Evolutionary conservation across 2,888 invertebrate genomes (phyloP), one percentile per base, ranked within the genome.

Genomic region (Drosophila greeni): DNA sequence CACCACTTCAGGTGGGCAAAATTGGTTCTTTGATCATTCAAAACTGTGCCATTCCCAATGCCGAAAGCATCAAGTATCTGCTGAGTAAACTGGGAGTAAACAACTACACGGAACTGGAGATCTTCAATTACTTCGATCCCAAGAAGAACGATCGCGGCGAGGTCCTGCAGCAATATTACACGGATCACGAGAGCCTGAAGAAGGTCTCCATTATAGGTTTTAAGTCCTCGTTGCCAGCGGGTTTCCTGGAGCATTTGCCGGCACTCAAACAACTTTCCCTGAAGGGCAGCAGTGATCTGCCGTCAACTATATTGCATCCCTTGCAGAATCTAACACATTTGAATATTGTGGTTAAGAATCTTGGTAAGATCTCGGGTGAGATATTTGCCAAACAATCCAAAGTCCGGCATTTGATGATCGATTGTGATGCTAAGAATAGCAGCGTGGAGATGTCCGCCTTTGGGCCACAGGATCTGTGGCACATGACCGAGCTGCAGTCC

Each of bases 371-470:
- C 23, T 78, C 81, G 7, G 66, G 75, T 18, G 70, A 82, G 39
- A 78, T 82, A 18, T 81, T 82, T 16, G 69, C 76, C 37, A 81
- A 70, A 9, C 83, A 76, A 18, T 47, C 72, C 2, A 59, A 76
- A n/a, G 24, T 82, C 4, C 40, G 55, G 9, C 70, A 72, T 0
- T 55, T 82, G 20, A 72, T 73, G 9, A 66, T 82, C 37, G 74
- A 80, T 31, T 81, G 81, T 12, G 73, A 75, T 11, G 66, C 76
- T 5, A 74, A 72, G 56, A 82, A 82, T 33, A 75, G 73, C 52
- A 81, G 78, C 12, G 81, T 76, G 39, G 81, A 82, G 12, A 76
- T 76, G 76, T 78, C 83, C 0, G 42, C 81, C 16, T 45, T 82
- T 0, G 81, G 78, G 14, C 73, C 81, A 0, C 76, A 81, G 18